Base-by-base conservation (phyloP, 1,140 invertebrate genomes). In the Pseudoatta argentina region DNA sequence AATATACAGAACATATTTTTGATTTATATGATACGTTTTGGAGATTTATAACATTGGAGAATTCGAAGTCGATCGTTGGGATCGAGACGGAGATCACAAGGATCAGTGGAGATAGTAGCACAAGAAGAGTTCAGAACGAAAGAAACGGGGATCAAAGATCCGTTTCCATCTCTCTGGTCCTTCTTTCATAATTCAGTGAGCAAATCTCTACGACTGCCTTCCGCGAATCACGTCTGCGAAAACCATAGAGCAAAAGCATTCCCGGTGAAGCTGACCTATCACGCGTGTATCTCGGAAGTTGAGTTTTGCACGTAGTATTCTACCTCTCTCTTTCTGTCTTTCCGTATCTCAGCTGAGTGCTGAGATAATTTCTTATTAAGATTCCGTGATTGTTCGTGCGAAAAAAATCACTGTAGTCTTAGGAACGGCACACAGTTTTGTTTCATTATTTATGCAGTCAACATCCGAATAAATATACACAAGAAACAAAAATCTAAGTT, bases 361-460 rank as follows among this genome's bases (percentile, higher is more conserved):
- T 51, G 48, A 87, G 88, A 92, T 94, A 94, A 94, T 94, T 93
- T 94, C 91, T 92, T 93, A 94, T 94, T 93, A 92, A 93, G 92
- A 94, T 94, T 94, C 92, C 91, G 86, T 88, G 92, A 87, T 91
- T 91, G 92, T 90, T 93, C 93, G 91, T 91, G 92, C 91, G 92
- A 92, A 91, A 93, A 48, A 78, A 30, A 66, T 53, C 27, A 78
- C 51, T 67, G 3, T 21, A 34, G 48, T 34, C 18, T 66, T 48
- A 27, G 44, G 59, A 16, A 21, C n/a, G 1, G 44, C 44, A 48
- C 5, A 14, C 18, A 8, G 2, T 66, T 78, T 48, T 66, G 24
- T 66, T 66, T 51, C 10, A n/a, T 8, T 44, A 24, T 63, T 63
- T 61, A n/a, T 6, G 18, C 5, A 14, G 5, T 73, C 72, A 21